phyloP scores from a whole-genome alignment of 1,140 invertebrate species.

The Trichonephila inaurata region DNA sequence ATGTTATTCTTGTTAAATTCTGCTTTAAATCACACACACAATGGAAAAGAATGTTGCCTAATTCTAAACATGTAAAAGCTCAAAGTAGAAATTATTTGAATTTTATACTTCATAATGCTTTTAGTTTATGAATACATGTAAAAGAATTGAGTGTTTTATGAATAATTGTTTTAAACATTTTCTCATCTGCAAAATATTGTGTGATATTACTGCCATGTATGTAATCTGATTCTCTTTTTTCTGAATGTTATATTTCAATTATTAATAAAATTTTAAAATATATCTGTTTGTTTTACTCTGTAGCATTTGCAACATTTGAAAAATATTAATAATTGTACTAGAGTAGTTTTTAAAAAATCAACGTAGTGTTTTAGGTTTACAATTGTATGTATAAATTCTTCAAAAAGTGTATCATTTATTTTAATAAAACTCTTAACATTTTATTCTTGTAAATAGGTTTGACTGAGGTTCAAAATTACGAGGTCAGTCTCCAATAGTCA shows the following conservation, averaged over 20 bases:
- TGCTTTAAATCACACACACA: background rate
- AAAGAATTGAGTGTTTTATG: background rate
- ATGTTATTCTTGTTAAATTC: background rate
- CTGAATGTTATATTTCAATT: slow-evolving; percentile 25
- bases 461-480: too few species aligned
- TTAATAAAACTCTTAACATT: too few species aligned
- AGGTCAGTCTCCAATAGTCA: too few species aligned
- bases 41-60: background rate
- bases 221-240: slow-evolving; percentile 18
- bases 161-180: background rate
- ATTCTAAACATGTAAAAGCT: background rate
- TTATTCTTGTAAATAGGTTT: too few species aligned
- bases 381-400: too few species aligned
- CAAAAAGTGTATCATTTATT: too few species aligned
- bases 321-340: too few species aligned
- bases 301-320: too few species aligned
- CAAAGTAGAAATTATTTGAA: background rate
- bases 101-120: background rate
- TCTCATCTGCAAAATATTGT: background rate
- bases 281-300: background rate
- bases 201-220: background rate
- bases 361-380: too few species aligned
- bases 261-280: slow-evolving; percentile 6
- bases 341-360: too few species aligned
- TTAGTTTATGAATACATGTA: background rate